These are phyloP conservation scores for Montipora cactus DNA, from an alignment of 64 coral and sea anemone species.

Conservation along the genomic window DNA sequence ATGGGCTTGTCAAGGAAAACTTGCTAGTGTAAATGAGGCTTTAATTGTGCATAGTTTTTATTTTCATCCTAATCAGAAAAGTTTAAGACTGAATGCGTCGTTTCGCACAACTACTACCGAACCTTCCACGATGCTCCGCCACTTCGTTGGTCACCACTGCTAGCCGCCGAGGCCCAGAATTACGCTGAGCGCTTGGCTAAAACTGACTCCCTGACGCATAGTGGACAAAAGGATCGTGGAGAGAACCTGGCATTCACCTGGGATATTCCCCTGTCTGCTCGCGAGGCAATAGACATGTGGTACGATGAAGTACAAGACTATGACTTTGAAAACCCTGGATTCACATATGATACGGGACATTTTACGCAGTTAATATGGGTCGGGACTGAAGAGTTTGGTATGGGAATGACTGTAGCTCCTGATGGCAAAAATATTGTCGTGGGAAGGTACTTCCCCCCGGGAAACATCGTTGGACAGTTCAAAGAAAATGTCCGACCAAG, in stretches of 20 bases:
- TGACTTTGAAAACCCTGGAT: slow-evolving; percentile 79
- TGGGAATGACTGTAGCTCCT: slow-evolving; percentile 79
- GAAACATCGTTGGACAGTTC: slow-evolving; percentile 89
- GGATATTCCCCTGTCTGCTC: slow-evolving; percentile 66
- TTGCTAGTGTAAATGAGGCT: too few relatives aligned
- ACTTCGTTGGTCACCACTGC: slow-evolving; percentile 76
- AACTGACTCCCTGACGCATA: slow-evolving; percentile 84
- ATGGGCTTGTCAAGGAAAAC: too few relatives aligned
- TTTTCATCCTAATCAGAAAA: slow-evolving; percentile 60
- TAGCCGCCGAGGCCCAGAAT: slow-evolving; percentile 85
- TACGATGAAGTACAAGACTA: slow-evolving; percentile 89
- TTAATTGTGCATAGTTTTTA: background rate
- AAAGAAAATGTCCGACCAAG: slow-evolving; percentile 81
- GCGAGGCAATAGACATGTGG: slow-evolving; percentile 88
- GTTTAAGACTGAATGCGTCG: slow-evolving; percentile 90
- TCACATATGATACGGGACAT: slow-evolving; percentile 78
- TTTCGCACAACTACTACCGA: slow-evolving; percentile 98
- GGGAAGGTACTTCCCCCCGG: slow-evolving; percentile 84
- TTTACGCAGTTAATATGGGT: slow-evolving; percentile 89
- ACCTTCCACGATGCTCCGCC: slow-evolving; percentile 88
- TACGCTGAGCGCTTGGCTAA: slow-evolving; percentile 78
- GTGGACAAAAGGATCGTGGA: slow-evolving; percentile 83
- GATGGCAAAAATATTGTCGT: slow-evolving; percentile 85
- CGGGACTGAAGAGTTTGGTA: slow-evolving; percentile 86
- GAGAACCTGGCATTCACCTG: slow-evolving; percentile 87